phyloP scores from a whole-genome alignment of 2,888 invertebrate genomes.

The Tetanocera ferruginea region DNA sequence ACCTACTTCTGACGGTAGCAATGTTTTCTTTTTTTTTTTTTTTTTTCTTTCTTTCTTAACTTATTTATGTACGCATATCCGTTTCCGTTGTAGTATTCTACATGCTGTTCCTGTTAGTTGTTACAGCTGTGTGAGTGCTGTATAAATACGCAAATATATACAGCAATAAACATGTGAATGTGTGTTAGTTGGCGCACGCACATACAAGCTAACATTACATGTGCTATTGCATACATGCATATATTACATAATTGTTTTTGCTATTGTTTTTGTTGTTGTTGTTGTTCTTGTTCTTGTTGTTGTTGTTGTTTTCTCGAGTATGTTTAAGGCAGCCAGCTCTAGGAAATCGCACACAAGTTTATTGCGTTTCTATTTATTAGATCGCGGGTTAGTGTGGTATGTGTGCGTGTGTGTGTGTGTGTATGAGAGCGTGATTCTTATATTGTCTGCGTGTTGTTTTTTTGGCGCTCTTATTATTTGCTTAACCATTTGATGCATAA shows the following conservation, averaged over 20 bases:
- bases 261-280: neutral
- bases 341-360: neutral
- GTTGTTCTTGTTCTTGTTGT: neutral
- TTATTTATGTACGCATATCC: conserved; percentile 22
- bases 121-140: neutral
- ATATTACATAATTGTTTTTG: neutral
- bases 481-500: conserved; percentile 23
- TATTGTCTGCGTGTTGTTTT: neutral
- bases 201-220: neutral
- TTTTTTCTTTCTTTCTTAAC: neutral
- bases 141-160: neutral
- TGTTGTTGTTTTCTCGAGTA: neutral
- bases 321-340: neutral
- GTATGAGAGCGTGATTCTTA: neutral
- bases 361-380: neutral
- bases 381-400: neutral
- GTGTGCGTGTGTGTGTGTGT: neutral
- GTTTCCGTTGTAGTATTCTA: conserved; percentile 8
- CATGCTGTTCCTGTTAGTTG: neutral
- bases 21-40: neutral
- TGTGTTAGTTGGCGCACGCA: neutral
- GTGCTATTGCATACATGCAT: neutral
- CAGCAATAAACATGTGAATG: neutral
- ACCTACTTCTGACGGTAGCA: neutral
- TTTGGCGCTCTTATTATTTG: conserved; percentile 4